Evolutionary conservation across 1,140 invertebrate genomes (phyloP).

Genomic region (Andricus grossulariae): DNA sequence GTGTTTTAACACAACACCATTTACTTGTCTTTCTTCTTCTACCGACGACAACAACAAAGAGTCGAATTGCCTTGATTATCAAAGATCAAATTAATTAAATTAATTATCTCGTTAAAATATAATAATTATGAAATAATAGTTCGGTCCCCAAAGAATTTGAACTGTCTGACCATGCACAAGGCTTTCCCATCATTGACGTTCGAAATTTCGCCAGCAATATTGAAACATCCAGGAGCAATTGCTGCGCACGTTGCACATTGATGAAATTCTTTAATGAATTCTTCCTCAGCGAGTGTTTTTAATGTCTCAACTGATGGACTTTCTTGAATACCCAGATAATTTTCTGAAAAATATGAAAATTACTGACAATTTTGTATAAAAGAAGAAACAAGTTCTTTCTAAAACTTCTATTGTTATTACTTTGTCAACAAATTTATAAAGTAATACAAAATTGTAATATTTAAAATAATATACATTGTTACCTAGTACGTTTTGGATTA

Average conservation of each 20-base stretch:
- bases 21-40: no score
- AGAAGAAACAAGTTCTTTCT: no score
- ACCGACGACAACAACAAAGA: conserved; percentile 35
- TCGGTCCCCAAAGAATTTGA: background rate
- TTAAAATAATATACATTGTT: no score
- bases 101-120: no score
- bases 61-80: conserved; percentile 43
- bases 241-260: conserved; percentile 39
- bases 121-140: no score
- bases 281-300: background rate
- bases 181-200: conserved; percentile 37
- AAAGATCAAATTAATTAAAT: conserved; percentile 14
- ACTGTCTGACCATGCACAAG: conserved; percentile 37
- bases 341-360: no score
- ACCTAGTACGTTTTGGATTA: no score
- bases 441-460: no score
- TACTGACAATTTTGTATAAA: no score
- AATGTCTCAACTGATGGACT: background rate
- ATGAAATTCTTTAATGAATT: conserved; percentile 10
- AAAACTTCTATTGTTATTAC: no score
- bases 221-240: conserved; percentile 39
- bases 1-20: no score
- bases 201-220: conserved; percentile 33
- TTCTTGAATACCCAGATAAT: background rate
- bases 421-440: no score